phyloP scores from a whole-genome alignment of 2,113 vertebrate species.

The Alouatta palliata region DNA sequence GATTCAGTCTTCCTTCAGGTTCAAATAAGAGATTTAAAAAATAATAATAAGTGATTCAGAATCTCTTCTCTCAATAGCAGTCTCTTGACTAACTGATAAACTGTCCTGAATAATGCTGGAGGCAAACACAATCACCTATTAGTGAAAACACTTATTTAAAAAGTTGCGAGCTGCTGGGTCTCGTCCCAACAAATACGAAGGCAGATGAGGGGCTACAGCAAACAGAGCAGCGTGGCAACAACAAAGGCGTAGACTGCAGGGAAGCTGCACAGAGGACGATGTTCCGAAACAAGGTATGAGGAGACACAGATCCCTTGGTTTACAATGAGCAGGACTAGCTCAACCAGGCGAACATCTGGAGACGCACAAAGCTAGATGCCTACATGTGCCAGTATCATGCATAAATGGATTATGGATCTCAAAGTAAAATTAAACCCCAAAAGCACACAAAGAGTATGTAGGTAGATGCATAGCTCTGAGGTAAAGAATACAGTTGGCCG shows the following conservation, averaged over 20 bases:
- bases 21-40: neutral
- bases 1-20: neutral
- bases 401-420: neutral
- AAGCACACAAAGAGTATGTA: neutral
- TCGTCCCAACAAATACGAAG: neutral
- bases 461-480: neutral
- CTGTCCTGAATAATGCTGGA: neutral
- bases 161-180: neutral
- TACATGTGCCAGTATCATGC: neutral
- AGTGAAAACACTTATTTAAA: neutral
- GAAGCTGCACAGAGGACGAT: neutral
- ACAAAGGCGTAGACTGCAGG: neutral
- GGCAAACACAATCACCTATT: neutral
- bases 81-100: neutral
- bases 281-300: neutral
- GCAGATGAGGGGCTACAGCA: neutral
- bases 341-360: neutral
- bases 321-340: neutral
- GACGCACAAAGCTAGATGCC: neutral
- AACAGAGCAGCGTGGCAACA: neutral
- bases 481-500: neutral
- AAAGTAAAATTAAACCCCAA: neutral
- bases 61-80: neutral
- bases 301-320: neutral
- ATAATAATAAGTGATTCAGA: neutral